Conservation (phyloP, 2,797 vertebrate genomes). For the Leptodactylus fallax region DNA sequence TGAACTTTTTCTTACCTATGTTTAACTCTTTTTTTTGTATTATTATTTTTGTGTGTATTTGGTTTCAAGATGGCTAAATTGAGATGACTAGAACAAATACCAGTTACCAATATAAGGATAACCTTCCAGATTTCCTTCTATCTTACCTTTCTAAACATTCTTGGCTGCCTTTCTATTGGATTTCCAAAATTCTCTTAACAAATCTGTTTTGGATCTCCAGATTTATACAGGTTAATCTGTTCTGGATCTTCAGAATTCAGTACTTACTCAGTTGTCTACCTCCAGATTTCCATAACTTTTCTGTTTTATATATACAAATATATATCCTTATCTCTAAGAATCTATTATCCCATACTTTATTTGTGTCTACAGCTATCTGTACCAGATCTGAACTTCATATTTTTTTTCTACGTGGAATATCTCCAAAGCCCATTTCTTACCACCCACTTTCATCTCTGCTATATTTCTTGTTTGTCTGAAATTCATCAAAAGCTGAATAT, state of each 20-base stretch:
- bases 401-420: slow-evolving; percentile 39
- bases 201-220: slow-evolving; percentile 61
- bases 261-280: slow-evolving; percentile 60
- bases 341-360: slow-evolving; percentile 27
- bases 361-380: slow-evolving; percentile 37
- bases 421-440: slow-evolving; percentile 11
- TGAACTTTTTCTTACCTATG: slow-evolving; percentile 64
- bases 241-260: slow-evolving; percentile 56
- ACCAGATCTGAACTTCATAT: slow-evolving; percentile 11
- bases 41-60: slow-evolving; percentile 38
- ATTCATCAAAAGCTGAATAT: slow-evolving; percentile 61
- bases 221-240: slow-evolving; percentile 50
- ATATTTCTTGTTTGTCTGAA: slow-evolving; percentile 41
- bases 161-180: slow-evolving; percentile 67
- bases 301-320: slow-evolving; percentile 45
- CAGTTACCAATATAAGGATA: slow-evolving; percentile 30
- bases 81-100: slow-evolving; percentile 56
- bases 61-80: slow-evolving; percentile 57
- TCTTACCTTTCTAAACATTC: slow-evolving; percentile 51
- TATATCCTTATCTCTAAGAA: slow-evolving; percentile 53
- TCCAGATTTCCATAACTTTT: slow-evolving; percentile 55
- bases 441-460: slow-evolving; percentile 16
- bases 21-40: slow-evolving; percentile 68
- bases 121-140: slow-evolving; percentile 45
- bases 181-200: slow-evolving; percentile 63